These are phyloP conservation scores for Hypomecis atomaria DNA, from an alignment of 2,888 invertebrate species.

Conservation along the genomic window DNA sequence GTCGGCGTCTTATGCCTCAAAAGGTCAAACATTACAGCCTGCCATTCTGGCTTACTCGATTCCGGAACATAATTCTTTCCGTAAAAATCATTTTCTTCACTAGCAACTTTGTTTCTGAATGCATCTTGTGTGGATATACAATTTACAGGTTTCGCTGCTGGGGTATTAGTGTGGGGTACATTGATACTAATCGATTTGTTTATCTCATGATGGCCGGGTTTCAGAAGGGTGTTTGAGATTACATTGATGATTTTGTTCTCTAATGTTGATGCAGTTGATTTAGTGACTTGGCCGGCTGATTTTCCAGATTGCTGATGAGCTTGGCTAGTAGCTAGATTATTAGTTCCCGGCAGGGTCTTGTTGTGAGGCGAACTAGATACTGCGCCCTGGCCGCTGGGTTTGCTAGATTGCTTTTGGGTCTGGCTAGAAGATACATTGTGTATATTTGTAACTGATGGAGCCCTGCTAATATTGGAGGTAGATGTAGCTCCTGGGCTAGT, in stretches of 20 bases:
- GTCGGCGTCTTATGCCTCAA: conserved; percentile 71
- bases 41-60: conserved; percentile 57
- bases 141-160: conserved; percentile 8
- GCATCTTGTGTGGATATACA: conserved; percentile 18
- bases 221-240: conserved; percentile 35
- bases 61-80: conserved; percentile 29
- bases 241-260: conserved; percentile 36
- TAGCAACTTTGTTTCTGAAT: conserved; percentile 26
- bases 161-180: not conserved
- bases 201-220: conserved; percentile 25
- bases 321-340: not conserved
- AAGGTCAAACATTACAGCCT: conserved; percentile 69
- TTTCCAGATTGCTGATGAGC: not conserved
- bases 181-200: conserved; percentile 4
- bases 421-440: no score
- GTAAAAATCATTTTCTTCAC: conserved; percentile 4
- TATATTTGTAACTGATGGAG: no score
- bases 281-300: not conserved
- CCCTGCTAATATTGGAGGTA: not conserved
- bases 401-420: no score
- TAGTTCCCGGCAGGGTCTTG: no score
- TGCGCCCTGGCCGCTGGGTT: no score
- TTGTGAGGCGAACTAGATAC: no score
- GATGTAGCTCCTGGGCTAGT: not conserved
- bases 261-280: not conserved